Base-by-base conservation (phyloP, 2,113 vertebrate species). In the Sprattus sprattus region DNA sequence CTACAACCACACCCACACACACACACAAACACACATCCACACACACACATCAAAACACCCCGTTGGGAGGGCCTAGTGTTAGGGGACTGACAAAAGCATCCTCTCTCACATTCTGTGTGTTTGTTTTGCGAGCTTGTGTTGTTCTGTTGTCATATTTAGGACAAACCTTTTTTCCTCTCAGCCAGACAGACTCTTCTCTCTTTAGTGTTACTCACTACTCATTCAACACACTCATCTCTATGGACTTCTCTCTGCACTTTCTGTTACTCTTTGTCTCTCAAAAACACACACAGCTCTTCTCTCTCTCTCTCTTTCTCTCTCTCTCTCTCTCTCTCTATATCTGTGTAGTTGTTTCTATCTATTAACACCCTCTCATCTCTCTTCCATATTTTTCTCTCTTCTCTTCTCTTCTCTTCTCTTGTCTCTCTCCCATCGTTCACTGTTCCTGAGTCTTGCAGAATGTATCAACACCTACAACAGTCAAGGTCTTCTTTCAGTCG, bases 81-180 rank as follows among this genome's bases (percentile, higher is more conserved):
- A 16, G 11, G 71, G 71, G 71, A 78, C 71, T 15, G 32, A 78
- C 13, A 78, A 15, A 78, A 78, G 44, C 71, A 78, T 78, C 71
- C 71, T 78, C 11, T 67, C 64, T 78, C 45, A 67, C 57, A 82
- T 52, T 78, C 71, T 71, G 57, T 71, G 57, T 78, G 81, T 84
- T 67, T 85, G 81, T n/a, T 57, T 78, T 78, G 71, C 5, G 13
- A 10, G 25, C 13, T 78, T 85, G 60, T 82, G 13, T 82, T 83
- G 78, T 84, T 81, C 39, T 16, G 28, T 86, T 89, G 88, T 87
- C 83, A 81, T 89, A 90, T 84, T 90, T 87, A 80, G 84, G 13
- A 86, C 88, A 88, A 88, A 91, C 89, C 87, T 0, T 78, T 39
- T 78, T 32, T 32, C 28, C 71, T 39, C 71, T 78, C 71, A 10